Conservation (phyloP, 2,113 vertebrate genomes). For the Nasalis larvatus region DNA sequence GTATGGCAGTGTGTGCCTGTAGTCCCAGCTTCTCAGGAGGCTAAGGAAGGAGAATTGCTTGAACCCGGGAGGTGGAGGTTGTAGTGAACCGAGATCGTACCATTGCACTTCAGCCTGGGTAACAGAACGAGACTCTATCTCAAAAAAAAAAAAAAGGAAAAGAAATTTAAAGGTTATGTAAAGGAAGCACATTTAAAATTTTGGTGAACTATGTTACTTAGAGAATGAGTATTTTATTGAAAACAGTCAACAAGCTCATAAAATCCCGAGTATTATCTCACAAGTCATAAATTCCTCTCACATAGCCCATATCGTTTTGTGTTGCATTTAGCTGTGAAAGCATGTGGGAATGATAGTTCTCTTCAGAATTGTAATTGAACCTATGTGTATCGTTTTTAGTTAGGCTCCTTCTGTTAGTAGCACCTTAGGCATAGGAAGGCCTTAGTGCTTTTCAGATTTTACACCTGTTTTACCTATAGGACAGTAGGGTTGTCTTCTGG, state of each 20-base stretch:
- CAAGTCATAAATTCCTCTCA: background rate
- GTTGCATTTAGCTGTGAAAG: background rate
- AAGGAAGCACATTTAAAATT: background rate
- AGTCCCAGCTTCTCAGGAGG: too few species aligned
- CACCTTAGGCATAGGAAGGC: background rate
- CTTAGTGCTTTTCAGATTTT: background rate
- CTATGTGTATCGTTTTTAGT: background rate
- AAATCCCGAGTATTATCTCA: background rate
- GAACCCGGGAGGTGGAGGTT: too few species aligned
- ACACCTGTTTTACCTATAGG: background rate
- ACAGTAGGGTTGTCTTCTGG: background rate
- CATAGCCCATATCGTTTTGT: background rate
- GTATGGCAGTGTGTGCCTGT: too few species aligned
- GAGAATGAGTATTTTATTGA: background rate
- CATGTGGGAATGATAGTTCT: background rate
- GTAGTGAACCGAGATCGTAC: too few species aligned
- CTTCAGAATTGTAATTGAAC: background rate
- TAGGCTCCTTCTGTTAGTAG: background rate
- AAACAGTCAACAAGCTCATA: background rate
- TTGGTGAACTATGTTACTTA: background rate
- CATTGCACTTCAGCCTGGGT: too few species aligned
- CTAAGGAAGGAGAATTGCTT: too few species aligned
- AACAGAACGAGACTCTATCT: too few species aligned
- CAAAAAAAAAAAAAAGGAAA: too few species aligned
- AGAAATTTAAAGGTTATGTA: background rate